phyloP scores from a whole-genome alignment of 2,888 invertebrate species.

The Conus canariensis region DNA sequence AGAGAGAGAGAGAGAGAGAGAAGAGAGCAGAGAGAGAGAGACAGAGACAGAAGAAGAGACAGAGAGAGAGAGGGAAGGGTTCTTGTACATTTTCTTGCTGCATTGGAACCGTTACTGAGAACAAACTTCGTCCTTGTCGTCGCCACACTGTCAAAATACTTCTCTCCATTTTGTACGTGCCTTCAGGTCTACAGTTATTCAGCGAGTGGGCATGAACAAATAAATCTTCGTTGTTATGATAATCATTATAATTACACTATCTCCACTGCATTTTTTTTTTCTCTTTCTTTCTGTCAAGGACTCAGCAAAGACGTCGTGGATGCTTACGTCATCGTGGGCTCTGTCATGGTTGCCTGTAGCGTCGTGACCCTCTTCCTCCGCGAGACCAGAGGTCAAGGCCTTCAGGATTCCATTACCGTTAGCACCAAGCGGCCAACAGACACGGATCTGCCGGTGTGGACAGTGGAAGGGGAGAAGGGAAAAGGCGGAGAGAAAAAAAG shows the following conservation, averaged over 20 bases:
- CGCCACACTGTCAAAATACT: too few species aligned
- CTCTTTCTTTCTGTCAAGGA: constrained; percentile 7
- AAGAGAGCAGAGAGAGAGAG: too few species aligned
- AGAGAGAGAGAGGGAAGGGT: too few species aligned
- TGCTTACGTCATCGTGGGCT: constrained; percentile 23
- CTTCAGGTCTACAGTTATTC: too few species aligned
- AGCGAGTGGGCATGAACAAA: too few species aligned
- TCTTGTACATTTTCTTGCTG: too few species aligned
- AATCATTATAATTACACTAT: background rate
- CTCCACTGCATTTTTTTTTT: background rate
- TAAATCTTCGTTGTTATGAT: too few species aligned
- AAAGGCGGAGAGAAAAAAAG: background rate
- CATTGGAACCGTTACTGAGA: too few species aligned
- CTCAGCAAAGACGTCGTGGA: constrained; percentile 14
- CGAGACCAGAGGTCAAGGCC: constrained; percentile 38
- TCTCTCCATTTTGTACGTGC: too few species aligned
- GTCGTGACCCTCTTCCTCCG: background rate
- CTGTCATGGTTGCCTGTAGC: background rate
- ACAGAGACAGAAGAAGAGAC: too few species aligned
- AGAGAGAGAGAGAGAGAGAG: too few species aligned
- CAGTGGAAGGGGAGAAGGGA: background rate
- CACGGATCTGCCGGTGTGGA: background rate
- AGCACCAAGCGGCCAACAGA: background rate
- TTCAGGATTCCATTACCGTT: constrained; percentile 7
- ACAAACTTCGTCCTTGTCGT: too few species aligned